These are phyloP conservation scores for Centropristis striata DNA, from an alignment of 2,113 vertebrate species.

Conservation along the genomic window DNA sequence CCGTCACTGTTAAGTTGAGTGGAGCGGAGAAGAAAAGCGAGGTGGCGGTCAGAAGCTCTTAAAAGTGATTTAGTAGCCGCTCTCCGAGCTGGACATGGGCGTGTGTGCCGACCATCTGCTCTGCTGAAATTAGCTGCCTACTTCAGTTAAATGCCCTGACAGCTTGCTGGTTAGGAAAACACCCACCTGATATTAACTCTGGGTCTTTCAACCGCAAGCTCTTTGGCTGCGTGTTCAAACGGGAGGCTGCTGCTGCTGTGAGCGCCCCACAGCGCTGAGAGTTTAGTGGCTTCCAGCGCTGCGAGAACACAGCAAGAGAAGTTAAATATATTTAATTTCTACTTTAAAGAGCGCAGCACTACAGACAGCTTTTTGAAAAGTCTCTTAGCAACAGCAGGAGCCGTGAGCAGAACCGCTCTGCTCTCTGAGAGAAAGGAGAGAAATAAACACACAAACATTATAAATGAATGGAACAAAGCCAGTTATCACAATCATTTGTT, in stretches of 20 bases:
- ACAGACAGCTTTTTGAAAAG: background rate
- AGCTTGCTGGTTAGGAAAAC: conserved; percentile 45
- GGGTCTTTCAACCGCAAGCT: conserved; percentile 24
- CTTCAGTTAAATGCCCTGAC: conserved; percentile 49
- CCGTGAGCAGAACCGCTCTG: background rate
- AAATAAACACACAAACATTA: too few species aligned
- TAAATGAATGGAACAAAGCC: too few species aligned
- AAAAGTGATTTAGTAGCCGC: conserved; percentile 49
- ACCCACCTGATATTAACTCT: conserved; percentile 54
- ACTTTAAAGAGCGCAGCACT: background rate
- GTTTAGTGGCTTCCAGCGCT: background rate
- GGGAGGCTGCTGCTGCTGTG: background rate
- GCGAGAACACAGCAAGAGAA: background rate
- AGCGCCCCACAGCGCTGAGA: background rate
- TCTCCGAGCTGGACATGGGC: conserved; percentile 1
- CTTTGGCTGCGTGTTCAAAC: conserved; percentile 39
- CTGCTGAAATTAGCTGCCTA: conserved; percentile 36
- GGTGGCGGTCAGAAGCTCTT: conserved; percentile 55
- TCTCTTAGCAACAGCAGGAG: conserved; percentile 14
- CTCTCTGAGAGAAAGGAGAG: background rate
- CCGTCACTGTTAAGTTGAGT: conserved; percentile 29
- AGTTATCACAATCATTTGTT: too few species aligned
- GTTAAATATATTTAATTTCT: conserved; percentile 19
- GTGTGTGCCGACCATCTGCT: conserved; percentile 44
- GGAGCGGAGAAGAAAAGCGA: conserved; percentile 26